Evolutionary conservation across 2,113 vertebrate species (phyloP).

Genomic region (Brachyhypopomus occidentalis): DNA sequence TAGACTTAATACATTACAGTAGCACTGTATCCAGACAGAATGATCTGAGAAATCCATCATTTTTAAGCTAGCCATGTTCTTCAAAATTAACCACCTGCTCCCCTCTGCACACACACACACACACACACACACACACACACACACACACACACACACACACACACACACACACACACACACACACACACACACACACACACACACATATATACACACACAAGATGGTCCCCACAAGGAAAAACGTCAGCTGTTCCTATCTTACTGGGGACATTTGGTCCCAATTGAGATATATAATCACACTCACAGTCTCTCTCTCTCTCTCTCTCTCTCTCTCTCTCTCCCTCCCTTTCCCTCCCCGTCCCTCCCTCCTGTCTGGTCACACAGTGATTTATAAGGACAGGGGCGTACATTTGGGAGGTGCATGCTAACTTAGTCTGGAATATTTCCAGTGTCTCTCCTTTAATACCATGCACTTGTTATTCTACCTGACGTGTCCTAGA

Average conservation of each 20-base stretch:
- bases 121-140: not conserved
- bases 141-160: constrained; percentile 26
- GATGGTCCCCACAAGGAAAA: no score
- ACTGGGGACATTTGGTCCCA: no score
- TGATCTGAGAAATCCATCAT: constrained; percentile 47
- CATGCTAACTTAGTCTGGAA: not conserved
- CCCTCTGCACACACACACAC: not conserved
- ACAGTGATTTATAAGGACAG: constrained; percentile 27
- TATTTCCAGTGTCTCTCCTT: constrained; percentile 15
- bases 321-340: constrained; percentile 8
- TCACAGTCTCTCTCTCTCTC: constrained; percentile 1
- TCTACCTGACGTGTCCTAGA: constrained; percentile 9
- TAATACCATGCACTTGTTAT: not conserved
- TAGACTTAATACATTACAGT: constrained; percentile 37
- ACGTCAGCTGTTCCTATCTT: no score
- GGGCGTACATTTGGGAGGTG: constrained; percentile 6
- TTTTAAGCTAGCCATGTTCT: constrained; percentile 47
- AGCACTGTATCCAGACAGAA: constrained; percentile 19
- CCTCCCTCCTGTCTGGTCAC: not conserved
- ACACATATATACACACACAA: not conserved
- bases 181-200: not conserved
- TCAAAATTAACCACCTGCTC: constrained; percentile 55
- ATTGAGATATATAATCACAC: constrained; percentile 7
- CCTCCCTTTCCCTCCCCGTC: no score
- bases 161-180: not conserved